Percentiles rank a stretch among this genome's conserved stretches.
phyloP scores from a whole-genome alignment of 23 tunicate species.

The Aplidium turbinatum region DNA sequence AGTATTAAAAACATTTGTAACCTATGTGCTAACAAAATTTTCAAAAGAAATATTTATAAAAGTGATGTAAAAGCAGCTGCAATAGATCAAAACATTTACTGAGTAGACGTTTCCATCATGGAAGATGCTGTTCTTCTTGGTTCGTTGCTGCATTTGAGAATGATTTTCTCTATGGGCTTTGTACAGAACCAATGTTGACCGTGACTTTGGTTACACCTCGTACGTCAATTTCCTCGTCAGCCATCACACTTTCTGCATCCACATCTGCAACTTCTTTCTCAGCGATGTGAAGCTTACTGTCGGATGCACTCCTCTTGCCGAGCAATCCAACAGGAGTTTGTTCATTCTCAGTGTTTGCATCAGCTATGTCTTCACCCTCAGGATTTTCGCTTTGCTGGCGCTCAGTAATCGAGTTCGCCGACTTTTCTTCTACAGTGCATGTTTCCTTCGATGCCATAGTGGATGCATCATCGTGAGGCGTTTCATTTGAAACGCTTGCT shows the following conservation, averaged over 20 bases:
- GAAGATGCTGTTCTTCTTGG: too few relatives aligned
- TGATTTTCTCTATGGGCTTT: too few relatives aligned
- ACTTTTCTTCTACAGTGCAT: neutral
- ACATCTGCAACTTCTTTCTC: conserved; percentile 24
- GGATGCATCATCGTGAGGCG: neutral
- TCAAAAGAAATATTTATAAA: too few relatives aligned
- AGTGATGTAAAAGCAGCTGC: too few relatives aligned
- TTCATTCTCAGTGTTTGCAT: neutral
- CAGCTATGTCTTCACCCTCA: neutral
- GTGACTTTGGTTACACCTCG: conserved; percentile 86
- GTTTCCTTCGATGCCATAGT: neutral
- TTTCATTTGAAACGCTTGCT: neutral
- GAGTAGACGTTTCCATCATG: too few relatives aligned
- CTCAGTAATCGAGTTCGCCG: too few relatives aligned
- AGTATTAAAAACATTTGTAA: too few relatives aligned
- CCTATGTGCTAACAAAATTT: too few relatives aligned
- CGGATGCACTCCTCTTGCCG: conserved; percentile 28
- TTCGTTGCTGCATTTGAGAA: too few relatives aligned
- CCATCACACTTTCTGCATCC: conserved; percentile 16
- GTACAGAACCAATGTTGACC: conserved; percentile 81
- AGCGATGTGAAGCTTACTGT: conserved; percentile 23
- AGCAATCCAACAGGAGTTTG: neutral
- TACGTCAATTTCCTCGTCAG: conserved; percentile 45
- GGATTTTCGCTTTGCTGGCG: neutral
- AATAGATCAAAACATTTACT: too few relatives aligned